Percentiles rank a stretch among this genome's conserved stretches.
Evolutionary conservation across 2,797 vertebrate species (phyloP).

Genomic region (Benthosema pterotum): DNA sequence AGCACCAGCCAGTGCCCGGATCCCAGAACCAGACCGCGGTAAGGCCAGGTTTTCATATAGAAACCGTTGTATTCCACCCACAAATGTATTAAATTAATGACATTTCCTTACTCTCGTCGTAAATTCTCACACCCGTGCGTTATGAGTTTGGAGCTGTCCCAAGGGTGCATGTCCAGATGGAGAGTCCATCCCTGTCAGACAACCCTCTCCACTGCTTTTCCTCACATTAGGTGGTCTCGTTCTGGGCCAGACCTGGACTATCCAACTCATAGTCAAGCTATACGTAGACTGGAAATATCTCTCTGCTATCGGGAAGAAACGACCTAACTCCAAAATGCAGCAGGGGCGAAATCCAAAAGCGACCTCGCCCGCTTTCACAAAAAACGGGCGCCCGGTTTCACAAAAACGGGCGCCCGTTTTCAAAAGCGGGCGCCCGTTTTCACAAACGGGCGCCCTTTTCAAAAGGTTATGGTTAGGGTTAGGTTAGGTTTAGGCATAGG

Average conservation of each 20-base stretch:
- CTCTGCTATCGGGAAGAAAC: too few relatives aligned
- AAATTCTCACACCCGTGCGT: conserved; percentile 37
- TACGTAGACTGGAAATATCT: conserved; percentile 6
- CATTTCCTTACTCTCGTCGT: conserved; percentile 3
- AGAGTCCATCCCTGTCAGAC: conserved; percentile 28
- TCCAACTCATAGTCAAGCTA: conserved; percentile 3
- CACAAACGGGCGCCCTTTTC: too few relatives aligned
- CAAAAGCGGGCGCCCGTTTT: too few relatives aligned
- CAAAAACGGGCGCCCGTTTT: too few relatives aligned
- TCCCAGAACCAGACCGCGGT: conserved; percentile 76
- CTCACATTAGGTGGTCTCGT: conserved; percentile 24
- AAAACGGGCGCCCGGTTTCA: too few relatives aligned
- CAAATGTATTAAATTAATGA: conserved; percentile 6
- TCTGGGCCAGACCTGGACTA: conserved; percentile 18
- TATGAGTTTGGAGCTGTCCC: conserved; percentile 29
- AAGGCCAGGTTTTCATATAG: conserved; percentile 52
- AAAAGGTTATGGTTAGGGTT: too few relatives aligned
- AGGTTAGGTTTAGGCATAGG: too few relatives aligned
- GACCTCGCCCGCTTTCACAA: too few relatives aligned
- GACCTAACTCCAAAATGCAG: too few relatives aligned
- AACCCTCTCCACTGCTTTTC: conserved; percentile 19
- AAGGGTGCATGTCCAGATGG: conserved; percentile 39
- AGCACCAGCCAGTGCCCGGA: conserved; percentile 67
- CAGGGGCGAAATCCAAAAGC: too few relatives aligned
- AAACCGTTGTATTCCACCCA: neutral